These are phyloP conservation scores for Lycaena phlaeas DNA, from an alignment of 2,888 invertebrate species.

Conservation along the genomic window DNA sequence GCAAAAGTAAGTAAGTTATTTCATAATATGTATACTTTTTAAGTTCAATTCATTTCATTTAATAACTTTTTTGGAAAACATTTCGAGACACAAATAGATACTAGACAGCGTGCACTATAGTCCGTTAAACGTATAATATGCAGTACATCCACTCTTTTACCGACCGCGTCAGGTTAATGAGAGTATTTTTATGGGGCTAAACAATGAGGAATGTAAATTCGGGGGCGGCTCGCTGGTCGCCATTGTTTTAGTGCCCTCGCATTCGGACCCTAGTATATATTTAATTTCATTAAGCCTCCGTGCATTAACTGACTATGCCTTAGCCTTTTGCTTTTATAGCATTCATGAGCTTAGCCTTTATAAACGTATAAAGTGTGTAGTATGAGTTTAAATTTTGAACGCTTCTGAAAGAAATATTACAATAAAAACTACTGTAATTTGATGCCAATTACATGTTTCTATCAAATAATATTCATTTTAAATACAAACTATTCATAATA, in stretches of 20 bases:
- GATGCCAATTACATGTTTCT: too few species aligned
- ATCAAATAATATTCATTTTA: too few species aligned
- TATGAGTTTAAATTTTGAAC: too few species aligned
- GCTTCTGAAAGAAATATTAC: too few species aligned
- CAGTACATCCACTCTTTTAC: conserved; percentile 16
- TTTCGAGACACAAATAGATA: too few species aligned
- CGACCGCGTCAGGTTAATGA: conserved; percentile 67
- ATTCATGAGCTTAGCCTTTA: conserved; percentile 37
- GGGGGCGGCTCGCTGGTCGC: conserved; percentile 51
- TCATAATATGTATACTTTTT: too few species aligned
- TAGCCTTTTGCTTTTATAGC: conserved; percentile 13
- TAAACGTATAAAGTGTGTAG: too few species aligned
- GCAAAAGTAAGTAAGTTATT: too few species aligned
- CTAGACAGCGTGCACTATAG: neutral
- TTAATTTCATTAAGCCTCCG: conserved; percentile 54
- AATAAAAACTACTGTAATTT: too few species aligned
- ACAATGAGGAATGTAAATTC: conserved; percentile 72
- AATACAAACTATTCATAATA: too few species aligned
- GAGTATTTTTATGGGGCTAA: conserved; percentile 66
- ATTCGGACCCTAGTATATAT: conserved; percentile 48
- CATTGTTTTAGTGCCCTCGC: conserved; percentile 59
- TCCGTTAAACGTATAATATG: neutral
- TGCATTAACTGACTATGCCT: conserved; percentile 25
- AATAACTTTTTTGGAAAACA: too few species aligned
- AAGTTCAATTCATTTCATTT: too few species aligned